Conservation (phyloP, 1,140 invertebrate genomes). For the Archivesica marissinica region DNA sequence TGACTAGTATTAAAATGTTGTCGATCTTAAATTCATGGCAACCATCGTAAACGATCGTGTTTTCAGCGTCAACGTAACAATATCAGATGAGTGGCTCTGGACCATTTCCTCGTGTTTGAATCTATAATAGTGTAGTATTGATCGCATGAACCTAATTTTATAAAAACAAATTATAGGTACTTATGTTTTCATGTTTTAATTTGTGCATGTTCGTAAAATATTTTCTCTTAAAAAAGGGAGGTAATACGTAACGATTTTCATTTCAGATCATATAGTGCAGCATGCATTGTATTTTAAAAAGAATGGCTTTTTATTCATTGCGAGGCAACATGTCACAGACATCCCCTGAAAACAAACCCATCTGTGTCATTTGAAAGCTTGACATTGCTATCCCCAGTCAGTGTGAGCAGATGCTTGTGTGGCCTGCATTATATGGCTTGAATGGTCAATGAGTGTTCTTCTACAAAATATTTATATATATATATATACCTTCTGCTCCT, state of each 20-base stretch:
- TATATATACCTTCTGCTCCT: constrained; percentile 38
- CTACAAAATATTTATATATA: constrained; percentile 8
- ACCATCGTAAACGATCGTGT: too few species aligned
- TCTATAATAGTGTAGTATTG: too few species aligned
- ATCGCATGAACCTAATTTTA: too few species aligned
- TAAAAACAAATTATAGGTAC: not conserved
- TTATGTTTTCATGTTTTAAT: constrained; percentile 7
- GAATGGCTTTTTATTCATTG: constrained; percentile 44
- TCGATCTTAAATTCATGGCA: too few species aligned
- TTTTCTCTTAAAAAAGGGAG: constrained; percentile 24
- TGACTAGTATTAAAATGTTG: too few species aligned
- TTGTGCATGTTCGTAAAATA: not conserved
- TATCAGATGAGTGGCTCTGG: too few species aligned
- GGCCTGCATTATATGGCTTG: constrained; percentile 36
- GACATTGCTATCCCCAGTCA: not conserved
- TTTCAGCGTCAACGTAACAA: too few species aligned
- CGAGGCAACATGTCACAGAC: too few species aligned
- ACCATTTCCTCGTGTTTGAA: too few species aligned
- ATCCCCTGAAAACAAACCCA: not conserved
- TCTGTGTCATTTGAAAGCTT: constrained; percentile 10
- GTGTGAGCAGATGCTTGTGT: constrained; percentile 23
- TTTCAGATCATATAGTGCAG: constrained; percentile 1
- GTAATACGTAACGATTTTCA: constrained; percentile 16
- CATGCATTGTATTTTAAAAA: constrained; percentile 27
- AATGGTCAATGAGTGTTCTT: not conserved